Conservation (phyloP, 2,888 invertebrate genomes). For the Drosophila paramelanica region DNA sequence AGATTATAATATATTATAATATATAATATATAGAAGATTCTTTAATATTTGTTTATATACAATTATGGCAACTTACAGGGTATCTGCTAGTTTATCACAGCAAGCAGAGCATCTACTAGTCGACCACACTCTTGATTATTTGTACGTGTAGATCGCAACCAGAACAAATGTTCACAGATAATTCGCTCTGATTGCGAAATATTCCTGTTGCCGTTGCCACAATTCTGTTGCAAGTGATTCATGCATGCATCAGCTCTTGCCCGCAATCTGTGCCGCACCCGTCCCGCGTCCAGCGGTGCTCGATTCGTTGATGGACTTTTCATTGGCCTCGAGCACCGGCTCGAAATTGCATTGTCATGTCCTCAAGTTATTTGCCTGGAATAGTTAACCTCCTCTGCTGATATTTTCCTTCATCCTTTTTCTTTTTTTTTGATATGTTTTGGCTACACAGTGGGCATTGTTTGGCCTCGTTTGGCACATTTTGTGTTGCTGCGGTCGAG, state of each 20-base stretch:
- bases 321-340: conserved; percentile 53
- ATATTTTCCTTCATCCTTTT: not conserved
- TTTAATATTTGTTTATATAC: too few species aligned
- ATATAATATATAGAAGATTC: too few species aligned
- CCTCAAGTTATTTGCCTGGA: conserved; percentile 69
- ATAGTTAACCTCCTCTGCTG: conserved; percentile 21
- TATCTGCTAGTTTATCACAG: not conserved
- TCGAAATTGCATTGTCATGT: conserved; percentile 75
- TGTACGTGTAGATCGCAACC: not conserved
- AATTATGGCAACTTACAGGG: not conserved
- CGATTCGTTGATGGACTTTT: conserved; percentile 49
- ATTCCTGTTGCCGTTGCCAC: not conserved
- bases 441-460: conserved; percentile 16
- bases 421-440: conserved; percentile 1
- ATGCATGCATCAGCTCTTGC: conserved; percentile 25
- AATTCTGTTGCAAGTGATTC: conserved; percentile 17
- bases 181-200: conserved; percentile 2
- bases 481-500: conserved; percentile 26
- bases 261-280: conserved; percentile 1
- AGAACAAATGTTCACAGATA: not conserved
- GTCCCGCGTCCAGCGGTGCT: not conserved
- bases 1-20: too few species aligned
- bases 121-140: too few species aligned
- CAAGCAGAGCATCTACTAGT: not conserved
- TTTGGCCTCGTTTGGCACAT: conserved; percentile 38